Conservation (phyloP, 1,140 invertebrate species). For the Drosophila ironensis region DNA sequence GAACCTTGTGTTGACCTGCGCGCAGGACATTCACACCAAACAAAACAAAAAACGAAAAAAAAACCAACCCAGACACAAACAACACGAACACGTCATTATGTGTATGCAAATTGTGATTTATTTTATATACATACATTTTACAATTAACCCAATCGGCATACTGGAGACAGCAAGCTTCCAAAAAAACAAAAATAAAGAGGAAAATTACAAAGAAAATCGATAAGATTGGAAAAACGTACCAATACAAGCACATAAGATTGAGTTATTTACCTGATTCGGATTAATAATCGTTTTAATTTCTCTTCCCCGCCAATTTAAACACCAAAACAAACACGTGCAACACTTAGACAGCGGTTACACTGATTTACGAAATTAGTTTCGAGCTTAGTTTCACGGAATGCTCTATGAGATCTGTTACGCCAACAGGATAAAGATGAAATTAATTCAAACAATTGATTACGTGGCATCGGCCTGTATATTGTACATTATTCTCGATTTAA, state of each 20-base stretch:
- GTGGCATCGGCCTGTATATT: conserved; percentile 45
- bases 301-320: background rate
- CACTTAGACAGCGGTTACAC: background rate
- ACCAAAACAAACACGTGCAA: background rate
- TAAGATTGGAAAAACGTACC: too few relatives aligned
- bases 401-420: background rate
- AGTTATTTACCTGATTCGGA: conserved; percentile 52
- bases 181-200: conserved; percentile 30
- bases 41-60: conserved; percentile 7
- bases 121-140: conserved; percentile 77
- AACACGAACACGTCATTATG: conserved; percentile 50
- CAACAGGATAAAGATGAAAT: conserved; percentile 17
- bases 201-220: background rate
- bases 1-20: conserved; percentile 42
- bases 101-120: conserved; percentile 77
- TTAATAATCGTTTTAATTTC: conserved; percentile 11
- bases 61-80: conserved; percentile 13
- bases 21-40: conserved; percentile 28
- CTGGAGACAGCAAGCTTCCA: conserved; percentile 25
- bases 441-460: conserved; percentile 27
- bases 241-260: conserved; percentile 13
- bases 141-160: conserved; percentile 55
- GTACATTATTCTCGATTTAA: conserved; percentile 67
- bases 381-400: conserved; percentile 3
- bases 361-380: conserved; percentile 3